Conservation (phyloP, 2,888 invertebrate genomes). For the Hyppa rectilinea region DNA sequence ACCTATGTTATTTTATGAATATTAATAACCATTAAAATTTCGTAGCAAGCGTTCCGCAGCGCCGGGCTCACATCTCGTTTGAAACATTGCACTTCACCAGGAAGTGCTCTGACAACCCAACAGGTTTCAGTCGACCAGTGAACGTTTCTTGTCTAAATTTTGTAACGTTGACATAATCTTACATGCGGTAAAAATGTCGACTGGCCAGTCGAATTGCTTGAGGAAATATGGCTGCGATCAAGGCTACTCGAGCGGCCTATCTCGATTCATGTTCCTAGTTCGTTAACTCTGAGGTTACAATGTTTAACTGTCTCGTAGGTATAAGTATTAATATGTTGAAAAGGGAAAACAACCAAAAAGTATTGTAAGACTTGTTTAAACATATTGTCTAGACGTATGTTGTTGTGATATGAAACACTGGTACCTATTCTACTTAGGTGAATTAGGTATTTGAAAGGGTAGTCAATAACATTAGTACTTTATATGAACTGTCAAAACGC, state of each 20-base stretch:
- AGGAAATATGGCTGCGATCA: constrained; percentile 50
- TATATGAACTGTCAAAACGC: no score
- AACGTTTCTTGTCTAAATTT: constrained; percentile 66
- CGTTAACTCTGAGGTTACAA: constrained; percentile 35
- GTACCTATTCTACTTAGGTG: no score
- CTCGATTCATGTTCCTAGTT: constrained; percentile 44
- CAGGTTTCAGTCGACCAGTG: constrained; percentile 66
- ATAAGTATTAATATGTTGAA: not conserved
- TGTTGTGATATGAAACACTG: not conserved
- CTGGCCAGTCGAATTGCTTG: constrained; percentile 50
- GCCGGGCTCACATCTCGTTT: constrained; percentile 68
- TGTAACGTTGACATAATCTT: constrained; percentile 73
- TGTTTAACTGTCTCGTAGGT: not conserved
- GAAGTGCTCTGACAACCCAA: constrained; percentile 66
- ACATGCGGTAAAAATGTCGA: constrained; percentile 61
- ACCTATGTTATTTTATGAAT: constrained; percentile 54
- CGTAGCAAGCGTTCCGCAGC: constrained; percentile 47
- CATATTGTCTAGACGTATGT: not conserved
- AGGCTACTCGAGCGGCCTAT: constrained; percentile 43
- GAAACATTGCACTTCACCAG: constrained; percentile 71
- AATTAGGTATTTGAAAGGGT: no score
- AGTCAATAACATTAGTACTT: no score
- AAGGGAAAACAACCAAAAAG: not conserved
- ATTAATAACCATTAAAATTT: constrained; percentile 59
- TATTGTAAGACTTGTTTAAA: constrained; percentile 10